Evolutionary conservation across 2,888 invertebrate genomes (phyloP), one percentile per base, ranked within the genome.

Genomic region (Dasysyrphus tricinctus): DNA sequence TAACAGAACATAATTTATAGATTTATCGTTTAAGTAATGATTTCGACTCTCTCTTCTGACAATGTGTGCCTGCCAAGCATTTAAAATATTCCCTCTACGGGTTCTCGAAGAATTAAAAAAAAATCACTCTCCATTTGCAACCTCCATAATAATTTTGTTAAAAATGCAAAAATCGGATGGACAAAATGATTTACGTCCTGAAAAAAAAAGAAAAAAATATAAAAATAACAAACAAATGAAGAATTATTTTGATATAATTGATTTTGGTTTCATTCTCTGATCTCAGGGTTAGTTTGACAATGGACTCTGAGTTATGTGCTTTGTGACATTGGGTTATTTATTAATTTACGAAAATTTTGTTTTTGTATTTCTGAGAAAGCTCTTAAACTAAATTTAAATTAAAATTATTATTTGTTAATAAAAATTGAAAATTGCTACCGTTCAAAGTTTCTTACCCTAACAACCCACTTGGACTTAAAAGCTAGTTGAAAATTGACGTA

Each of bases 1-100:
- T 73, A 80, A 88, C 84, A 42, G n/a, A 44, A 73, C 37, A 73
- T 83, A 80, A 88, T 87, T 88, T 88, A 88, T 88, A 73, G 77
- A 56, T 80, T 80, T 69, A 77, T 56, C 59, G 73, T 65, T 44
- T 85, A 85, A 88, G 76, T 88, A 88, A 88, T 82, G 87, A 88
- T 79, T 84, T 70, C 37, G 73, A 73, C 65, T 88, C 87, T 88
- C 47, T 65, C 49, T 73, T 88, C 84, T 85, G 88, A 88, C 88
- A 88, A 73, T 76, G 77, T 74, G 76, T 72, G 70, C 59, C 75
- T 81, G 81, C 37, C 63, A 72, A 63, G 82, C 76, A 86, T 86
- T 65, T 47, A 63, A 61, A 78, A 78, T 81, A 78, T 78, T 74
- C 70, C 54, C 63, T 54, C 12, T 54, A 16, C 54, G 24, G 69